Evolutionary conservation across 1,140 invertebrate species (phyloP), one percentile per base, ranked within the genome.

Genomic region (Dendrolimus kikuchii): DNA sequence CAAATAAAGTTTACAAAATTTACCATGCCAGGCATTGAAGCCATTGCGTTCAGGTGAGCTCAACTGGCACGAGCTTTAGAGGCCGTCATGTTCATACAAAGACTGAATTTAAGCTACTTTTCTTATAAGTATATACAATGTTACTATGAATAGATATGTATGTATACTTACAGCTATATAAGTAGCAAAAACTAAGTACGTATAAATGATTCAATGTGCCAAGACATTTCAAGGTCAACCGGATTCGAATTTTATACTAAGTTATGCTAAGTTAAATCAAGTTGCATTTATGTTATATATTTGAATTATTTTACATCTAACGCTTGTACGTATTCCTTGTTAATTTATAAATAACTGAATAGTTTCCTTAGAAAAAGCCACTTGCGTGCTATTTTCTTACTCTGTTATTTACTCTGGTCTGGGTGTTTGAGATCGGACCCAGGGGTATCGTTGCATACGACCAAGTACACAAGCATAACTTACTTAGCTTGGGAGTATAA

Each of bases 151-250:
- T 9, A 49, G 5, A 39, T 49, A 49, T 6, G 40, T 46, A 10
- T n/a, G n/a, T 23, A 23, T 23, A 23, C 23, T 23, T 23, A 23
- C 23, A 49, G n/a, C 4, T 40, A 49, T 7, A 40, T 49, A 4
- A 10, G 38, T 38, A 23, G 6, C 37, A 48, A 23, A 23, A 23
- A 23, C 23, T 38, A 40, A 5, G 38, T 49, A 49, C 7, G 46
- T 49, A 40, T 36, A 40, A 51, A n/a, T 42, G 42, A 8, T 41
- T 47, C 52, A 54, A 46, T 41, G 46, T 6, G 7, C n/a, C 9
- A 48, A 54, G 52, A 48, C 52, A 48, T 8, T 41, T 54, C 52
- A 54, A 47, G 52, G 52, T 40, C 45, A 41, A 8, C 45, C 7
- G 38, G 45, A 54, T 54, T 54, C 5, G 50, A 38, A 7, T 40